Conservation (phyloP, 2,113 vertebrate species). For the Cichladusa arquata region DNA sequence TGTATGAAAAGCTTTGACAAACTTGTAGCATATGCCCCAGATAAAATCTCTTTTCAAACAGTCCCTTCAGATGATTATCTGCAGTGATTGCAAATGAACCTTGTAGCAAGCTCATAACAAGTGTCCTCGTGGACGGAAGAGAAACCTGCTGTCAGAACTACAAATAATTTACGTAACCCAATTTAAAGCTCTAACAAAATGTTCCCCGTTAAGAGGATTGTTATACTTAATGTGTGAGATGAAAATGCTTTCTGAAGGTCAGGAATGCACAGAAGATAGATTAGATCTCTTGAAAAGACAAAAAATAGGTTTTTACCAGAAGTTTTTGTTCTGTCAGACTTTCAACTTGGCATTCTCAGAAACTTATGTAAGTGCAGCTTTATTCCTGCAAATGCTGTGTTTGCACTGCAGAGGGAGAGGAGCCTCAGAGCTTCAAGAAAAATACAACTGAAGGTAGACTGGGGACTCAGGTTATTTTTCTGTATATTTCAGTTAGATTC, state of each 20-base stretch:
- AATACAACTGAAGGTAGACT: background rate
- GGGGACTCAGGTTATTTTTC: background rate
- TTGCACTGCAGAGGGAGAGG: slow-evolving; percentile 27
- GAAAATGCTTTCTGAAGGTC: slow-evolving; percentile 59
- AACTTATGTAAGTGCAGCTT: slow-evolving; percentile 39
- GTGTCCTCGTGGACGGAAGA: slow-evolving; percentile 34
- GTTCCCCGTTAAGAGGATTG: slow-evolving; percentile 71
- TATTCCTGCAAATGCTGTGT: background rate
- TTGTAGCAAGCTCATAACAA: slow-evolving; percentile 29
- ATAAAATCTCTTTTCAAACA: slow-evolving; percentile 1
- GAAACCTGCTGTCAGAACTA: slow-evolving; percentile 54
- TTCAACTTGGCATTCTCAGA: background rate
- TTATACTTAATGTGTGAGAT: slow-evolving; percentile 57
- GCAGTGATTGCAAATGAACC: slow-evolving; percentile 32
- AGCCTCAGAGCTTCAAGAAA: background rate
- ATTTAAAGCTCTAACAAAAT: slow-evolving; percentile 72
- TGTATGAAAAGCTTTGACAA: background rate
- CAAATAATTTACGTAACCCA: slow-evolving; percentile 69
- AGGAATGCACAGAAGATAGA: slow-evolving; percentile 47
- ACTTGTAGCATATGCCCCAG: background rate
- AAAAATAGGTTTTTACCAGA: slow-evolving; percentile 4
- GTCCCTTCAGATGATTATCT: slow-evolving; percentile 29
- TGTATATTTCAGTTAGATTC: background rate
- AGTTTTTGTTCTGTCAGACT: background rate
- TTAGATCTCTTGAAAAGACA: slow-evolving; percentile 37